Base-by-base conservation (phyloP, 2,797 vertebrate genomes). In the Molothrus aeneus region DNA sequence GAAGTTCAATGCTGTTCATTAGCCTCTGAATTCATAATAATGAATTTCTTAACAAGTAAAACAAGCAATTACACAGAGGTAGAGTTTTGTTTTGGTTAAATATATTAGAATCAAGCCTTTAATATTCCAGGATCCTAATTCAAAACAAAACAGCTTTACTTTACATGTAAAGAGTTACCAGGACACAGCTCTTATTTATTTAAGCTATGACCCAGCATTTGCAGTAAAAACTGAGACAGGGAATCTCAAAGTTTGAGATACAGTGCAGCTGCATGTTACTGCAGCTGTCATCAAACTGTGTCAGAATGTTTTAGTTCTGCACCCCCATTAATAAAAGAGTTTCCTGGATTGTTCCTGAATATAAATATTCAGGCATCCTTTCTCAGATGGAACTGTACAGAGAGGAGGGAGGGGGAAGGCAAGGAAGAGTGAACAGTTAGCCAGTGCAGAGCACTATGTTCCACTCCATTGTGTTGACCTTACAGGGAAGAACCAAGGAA, bases 41-140 rank as follows among this genome's bases (percentile, higher is more conserved):
- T 45, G 78, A 69, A 68, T 80, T 80, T 59, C 43, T 91, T 78
- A 93, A 53, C 25, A 93, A 91, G 66, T 72, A 70, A 94, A 88
- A 42, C 29, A 75, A 79, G 25, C 31, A 81, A 79, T 75, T 79
- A 81, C 79, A 80, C 26, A 65, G 54, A 83, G 18, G 28, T 24
- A 20, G 51, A 56, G 43, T 26, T 86, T 74, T 61, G 20, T 20
- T 80, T 82, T 40, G 13, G 16, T 70, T 87, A 83, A 74, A 60
- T 34, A 43, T 18, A 51, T 42, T 51, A 63, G 9, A 80, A 71
- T 16, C n/a, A 75, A 45, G 9, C 6, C 32, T 57, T 73, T 70
- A 51, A 31, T 42, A 61, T 79, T 92, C 25, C 40, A 42, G 26
- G 34, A 77, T 72, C 21, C 32, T 28, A 81, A 53, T 31, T 66